These are phyloP conservation scores for Sinohyriopsis cumingii DNA, from an alignment of 2,888 invertebrate species.

Conservation along the genomic window DNA sequence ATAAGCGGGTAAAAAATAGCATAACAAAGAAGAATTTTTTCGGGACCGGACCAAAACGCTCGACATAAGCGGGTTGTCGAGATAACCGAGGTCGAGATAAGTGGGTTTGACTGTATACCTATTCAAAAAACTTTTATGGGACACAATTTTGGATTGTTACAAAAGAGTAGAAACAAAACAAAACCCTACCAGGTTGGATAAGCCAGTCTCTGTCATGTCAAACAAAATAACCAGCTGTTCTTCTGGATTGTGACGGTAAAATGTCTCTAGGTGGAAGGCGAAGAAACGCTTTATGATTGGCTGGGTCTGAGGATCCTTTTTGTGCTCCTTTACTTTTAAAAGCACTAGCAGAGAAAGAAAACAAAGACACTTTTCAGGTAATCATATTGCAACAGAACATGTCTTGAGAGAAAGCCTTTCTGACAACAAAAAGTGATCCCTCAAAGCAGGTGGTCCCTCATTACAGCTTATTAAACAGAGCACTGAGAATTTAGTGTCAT, in stretches of 20 bases:
- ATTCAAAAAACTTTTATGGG: not conserved
- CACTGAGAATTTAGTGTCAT: not conserved
- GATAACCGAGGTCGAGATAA: too few species aligned
- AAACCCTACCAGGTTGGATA: constrained; percentile 80
- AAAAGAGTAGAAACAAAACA: not conserved
- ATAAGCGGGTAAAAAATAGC: too few species aligned
- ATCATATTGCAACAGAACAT: not conserved
- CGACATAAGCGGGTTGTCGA: too few species aligned
- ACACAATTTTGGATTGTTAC: not conserved
- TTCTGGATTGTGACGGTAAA: constrained; percentile 72
- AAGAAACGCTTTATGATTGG: constrained; percentile 85
- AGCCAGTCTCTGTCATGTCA: constrained; percentile 90
- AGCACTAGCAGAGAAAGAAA: constrained; percentile 75
- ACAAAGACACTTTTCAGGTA: not conserved
- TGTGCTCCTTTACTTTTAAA: constrained; percentile 86
- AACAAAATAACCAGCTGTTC: constrained; percentile 88
- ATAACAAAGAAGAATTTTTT: too few species aligned
- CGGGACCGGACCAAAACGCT: too few species aligned
- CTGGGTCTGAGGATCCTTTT: constrained; percentile 84
- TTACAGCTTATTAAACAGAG: not conserved
- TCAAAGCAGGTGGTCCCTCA: too few species aligned
- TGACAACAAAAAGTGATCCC: too few species aligned
- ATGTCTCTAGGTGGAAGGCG: constrained; percentile 89
- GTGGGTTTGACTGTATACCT: not conserved
- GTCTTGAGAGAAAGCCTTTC: too few species aligned